Evolutionary conservation across 2,888 invertebrate genomes (phyloP), one percentile per base, ranked within the genome.

Genomic region (Argyra leucocephala): DNA sequence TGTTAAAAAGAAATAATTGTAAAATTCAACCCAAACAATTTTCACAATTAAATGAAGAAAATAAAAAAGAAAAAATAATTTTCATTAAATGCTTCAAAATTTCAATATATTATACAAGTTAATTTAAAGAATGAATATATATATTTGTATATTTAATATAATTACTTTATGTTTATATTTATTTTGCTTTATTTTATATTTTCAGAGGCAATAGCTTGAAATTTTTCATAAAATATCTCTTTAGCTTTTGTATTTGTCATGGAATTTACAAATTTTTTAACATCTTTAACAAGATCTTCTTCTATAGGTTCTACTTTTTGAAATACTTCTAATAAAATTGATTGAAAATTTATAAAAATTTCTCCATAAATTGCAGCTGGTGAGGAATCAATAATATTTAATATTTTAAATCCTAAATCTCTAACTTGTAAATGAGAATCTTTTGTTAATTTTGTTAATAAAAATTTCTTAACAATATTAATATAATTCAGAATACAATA

Each of bases 401-500:
- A 65, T 6, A 75, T 69, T 66, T 73, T 74, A 5, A 71, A 64
- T 64, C 68, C 67, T 6, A 75, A 68, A 65, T 74, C 72, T 67
- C 72, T 70, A 26, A 72, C 69, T 68, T 73, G 21, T 24, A 59
- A 70, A n/a, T 66, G 66, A 15, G 71, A 69, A 62, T 74, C 71
- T 62, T 72, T 68, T 37, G 70, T 69, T 31, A 73, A 65, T 65
- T 66, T 66, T 3, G 74, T 73, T 24, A 74, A 48, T 5, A 75
- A 64, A 61, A 72, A 71, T 68, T 73, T 73, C 24, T 69, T 68
- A 6, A 74, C 71, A 59, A 74, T 72, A 64, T 73, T 73, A 0
- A 73, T 73, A 69, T 74, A 75, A 64, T 74, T 74, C 6, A 71
- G 66, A 66, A 74, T 67, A 22, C 73, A 74, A 66, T 74, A 72